phyloP scores from a whole-genome alignment of 2,797 vertebrate species.

The Rhynchonycteris naso region DNA sequence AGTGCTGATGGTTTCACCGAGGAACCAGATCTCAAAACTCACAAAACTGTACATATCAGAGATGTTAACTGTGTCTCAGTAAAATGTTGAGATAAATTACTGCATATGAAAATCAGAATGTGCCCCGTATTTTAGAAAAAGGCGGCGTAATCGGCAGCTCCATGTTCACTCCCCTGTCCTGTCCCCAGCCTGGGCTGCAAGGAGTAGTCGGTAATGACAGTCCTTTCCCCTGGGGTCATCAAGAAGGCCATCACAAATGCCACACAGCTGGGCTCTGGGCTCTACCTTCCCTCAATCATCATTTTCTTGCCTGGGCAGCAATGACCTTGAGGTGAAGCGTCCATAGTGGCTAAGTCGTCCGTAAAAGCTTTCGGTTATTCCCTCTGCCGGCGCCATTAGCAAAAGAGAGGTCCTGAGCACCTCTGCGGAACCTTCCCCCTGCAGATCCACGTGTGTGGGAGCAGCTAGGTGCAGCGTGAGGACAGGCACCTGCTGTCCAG shows the following conservation, averaged over 20 bases:
- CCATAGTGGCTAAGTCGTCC: background rate
- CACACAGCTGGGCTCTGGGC: rapidly evolving
- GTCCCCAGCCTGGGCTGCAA: background rate
- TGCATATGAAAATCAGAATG: background rate
- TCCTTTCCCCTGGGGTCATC: background rate
- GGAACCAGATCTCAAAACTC: background rate
- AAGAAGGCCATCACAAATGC: background rate
- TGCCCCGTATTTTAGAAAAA: background rate
- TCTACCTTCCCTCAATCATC: background rate
- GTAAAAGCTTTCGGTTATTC: background rate
- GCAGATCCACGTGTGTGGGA: rapidly evolving
- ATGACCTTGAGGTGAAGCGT: rapidly evolving
- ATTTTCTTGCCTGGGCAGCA: background rate
- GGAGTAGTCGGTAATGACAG: background rate
- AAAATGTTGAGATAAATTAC: background rate
- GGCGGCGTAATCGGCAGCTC: background rate
- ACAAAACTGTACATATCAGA: background rate
- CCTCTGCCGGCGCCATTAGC: background rate
- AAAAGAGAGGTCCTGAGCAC: background rate
- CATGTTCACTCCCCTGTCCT: background rate
- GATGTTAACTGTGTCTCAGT: background rate
- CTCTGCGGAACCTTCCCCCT: background rate
- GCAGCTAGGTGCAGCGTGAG: too few species aligned
- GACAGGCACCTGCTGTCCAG: too few species aligned
- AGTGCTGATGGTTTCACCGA: background rate